Conservation (phyloP, 2,888 invertebrate species). For the Bruchidius siliquastri region DNA sequence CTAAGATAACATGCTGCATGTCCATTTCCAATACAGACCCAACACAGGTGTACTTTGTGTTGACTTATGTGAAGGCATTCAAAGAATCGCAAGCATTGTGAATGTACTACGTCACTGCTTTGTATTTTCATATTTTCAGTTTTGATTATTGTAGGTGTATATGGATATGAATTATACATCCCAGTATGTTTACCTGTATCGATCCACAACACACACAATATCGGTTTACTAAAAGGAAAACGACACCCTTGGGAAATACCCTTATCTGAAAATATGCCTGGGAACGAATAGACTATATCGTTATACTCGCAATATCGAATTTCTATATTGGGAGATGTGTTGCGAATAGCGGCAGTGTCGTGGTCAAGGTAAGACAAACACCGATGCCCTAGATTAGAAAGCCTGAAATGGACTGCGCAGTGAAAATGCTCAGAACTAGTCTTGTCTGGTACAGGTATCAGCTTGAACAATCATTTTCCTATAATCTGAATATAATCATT, state of each 20-base stretch:
- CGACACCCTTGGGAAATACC: conserved; percentile 28
- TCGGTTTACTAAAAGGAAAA: conserved; percentile 22
- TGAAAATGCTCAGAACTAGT: neutral
- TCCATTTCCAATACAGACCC: no score
- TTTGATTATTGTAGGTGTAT: neutral
- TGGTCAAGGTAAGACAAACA: neutral
- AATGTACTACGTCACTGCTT: neutral
- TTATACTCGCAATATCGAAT: conserved; percentile 7
- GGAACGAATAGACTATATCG: conserved; percentile 10
- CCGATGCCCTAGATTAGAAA: neutral
- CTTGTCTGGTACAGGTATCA: no score
- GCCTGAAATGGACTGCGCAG: neutral
- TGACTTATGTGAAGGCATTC: no score
- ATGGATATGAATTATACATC: neutral
- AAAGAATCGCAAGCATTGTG: no score
- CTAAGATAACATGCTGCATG: no score
- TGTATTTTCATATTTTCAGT: neutral
- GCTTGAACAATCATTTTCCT: no score
- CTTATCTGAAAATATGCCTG: conserved; percentile 27
- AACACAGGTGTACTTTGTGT: no score
- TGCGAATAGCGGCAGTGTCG: neutral
- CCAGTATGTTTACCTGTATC: neutral
- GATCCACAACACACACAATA: neutral
- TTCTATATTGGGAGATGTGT: neutral
- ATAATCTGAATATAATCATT: no score